Evolutionary conservation across 1,140 invertebrate genomes (phyloP).

Genomic region (Neodiprion lecontei): DNA sequence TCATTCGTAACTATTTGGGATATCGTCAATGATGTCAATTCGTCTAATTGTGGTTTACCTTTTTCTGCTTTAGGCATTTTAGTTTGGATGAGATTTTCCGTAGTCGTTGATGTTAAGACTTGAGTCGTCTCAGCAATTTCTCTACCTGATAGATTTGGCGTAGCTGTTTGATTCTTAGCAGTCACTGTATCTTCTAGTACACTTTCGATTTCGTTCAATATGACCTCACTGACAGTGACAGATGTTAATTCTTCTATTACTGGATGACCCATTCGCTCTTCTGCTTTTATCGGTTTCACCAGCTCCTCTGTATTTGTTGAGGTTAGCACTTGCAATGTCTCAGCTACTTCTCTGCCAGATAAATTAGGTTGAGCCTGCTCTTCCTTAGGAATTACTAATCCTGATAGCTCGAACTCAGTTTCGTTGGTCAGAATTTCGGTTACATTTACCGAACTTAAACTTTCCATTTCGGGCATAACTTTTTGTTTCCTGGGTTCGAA

Average conservation of each 20-base stretch:
- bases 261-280: slow-evolving; percentile 32
- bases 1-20: slow-evolving; percentile 43
- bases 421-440: slow-evolving; percentile 43
- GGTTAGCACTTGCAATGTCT: slow-evolving; percentile 40
- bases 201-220: slow-evolving; percentile 39
- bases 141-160: slow-evolving; percentile 34
- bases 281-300: slow-evolving; percentile 22
- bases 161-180: slow-evolving; percentile 42
- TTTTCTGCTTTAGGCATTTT: slow-evolving; percentile 34
- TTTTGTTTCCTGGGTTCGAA: slow-evolving; percentile 39
- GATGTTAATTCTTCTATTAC: slow-evolving; percentile 37
- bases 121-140: slow-evolving; percentile 45
- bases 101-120: slow-evolving; percentile 41
- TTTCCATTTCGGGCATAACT: slow-evolving; percentile 38
- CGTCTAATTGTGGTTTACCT: slow-evolving; percentile 39
- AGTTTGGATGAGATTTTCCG: slow-evolving; percentile 34
- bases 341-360: slow-evolving; percentile 37
- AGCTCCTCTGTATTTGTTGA: slow-evolving; percentile 29
- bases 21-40: slow-evolving; percentile 40
- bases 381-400: slow-evolving; percentile 11
- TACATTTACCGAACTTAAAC: slow-evolving; percentile 38
- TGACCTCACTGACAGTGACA: slow-evolving; percentile 40
- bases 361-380: slow-evolving; percentile 30
- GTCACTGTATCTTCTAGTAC: slow-evolving; percentile 27
- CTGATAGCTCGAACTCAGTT: slow-evolving; percentile 38